Evolutionary conservation across 2,797 vertebrate species (phyloP).

Genomic region (Oreortyx pictus): DNA sequence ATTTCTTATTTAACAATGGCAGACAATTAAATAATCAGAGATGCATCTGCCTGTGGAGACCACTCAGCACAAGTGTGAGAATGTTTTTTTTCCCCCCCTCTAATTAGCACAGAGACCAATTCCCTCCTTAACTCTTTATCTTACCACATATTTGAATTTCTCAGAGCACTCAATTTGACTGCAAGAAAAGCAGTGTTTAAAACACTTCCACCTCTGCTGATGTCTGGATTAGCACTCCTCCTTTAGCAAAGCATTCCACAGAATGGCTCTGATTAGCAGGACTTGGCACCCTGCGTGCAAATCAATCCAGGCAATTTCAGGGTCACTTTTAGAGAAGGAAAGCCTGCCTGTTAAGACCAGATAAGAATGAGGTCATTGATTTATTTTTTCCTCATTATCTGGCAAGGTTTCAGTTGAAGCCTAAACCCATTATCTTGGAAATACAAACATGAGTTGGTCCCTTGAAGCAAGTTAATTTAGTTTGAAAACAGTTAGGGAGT

Average conservation of each 20-base stretch:
- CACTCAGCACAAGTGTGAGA: background rate
- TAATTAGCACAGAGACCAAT: slow-evolving; percentile 3
- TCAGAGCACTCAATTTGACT: background rate
- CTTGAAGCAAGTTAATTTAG: slow-evolving; percentile 74
- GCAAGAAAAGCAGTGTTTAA: slow-evolving; percentile 1
- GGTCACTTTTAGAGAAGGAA: slow-evolving; percentile 71
- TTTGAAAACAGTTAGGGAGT: slow-evolving; percentile 70
- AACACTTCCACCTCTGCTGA: slow-evolving; percentile 30
- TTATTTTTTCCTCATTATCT: slow-evolving; percentile 68
- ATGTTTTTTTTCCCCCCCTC: background rate
- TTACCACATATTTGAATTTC: slow-evolving; percentile 21
- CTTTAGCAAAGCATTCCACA: background rate
- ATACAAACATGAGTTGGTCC: slow-evolving; percentile 71
- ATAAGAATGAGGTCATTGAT: slow-evolving; percentile 76
- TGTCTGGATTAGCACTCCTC: slow-evolving; percentile 21
- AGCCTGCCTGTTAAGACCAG: slow-evolving; percentile 73
- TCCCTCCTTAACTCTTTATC: slow-evolving; percentile 49
- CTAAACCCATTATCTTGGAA: slow-evolving; percentile 74
- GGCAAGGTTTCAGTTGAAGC: slow-evolving; percentile 68
- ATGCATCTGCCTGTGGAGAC: background rate
- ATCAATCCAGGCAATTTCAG: slow-evolving; percentile 64
- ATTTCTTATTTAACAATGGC: slow-evolving; percentile 46
- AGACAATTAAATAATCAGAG: slow-evolving; percentile 55
- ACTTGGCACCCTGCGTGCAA: background rate
- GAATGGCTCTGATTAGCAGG: slow-evolving; percentile 16